Evolutionary conservation across 92 coral and sea anemone genomes (phyloP).

Genomic region (Porites rus): DNA sequence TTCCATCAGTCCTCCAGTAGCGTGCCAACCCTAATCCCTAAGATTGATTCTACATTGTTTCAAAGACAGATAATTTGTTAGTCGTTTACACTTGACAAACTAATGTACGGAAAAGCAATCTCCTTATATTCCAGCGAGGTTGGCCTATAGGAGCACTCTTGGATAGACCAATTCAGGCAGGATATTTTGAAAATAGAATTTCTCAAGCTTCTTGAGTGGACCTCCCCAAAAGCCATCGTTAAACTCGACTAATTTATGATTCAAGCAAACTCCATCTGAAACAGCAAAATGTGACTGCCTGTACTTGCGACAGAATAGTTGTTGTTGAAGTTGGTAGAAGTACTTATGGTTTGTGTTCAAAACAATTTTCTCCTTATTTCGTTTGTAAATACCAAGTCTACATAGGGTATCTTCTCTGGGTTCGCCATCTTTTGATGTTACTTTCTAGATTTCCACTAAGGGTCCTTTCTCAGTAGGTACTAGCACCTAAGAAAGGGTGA

Average conservation of each 20-base stretch:
- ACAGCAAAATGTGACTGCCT: constrained; percentile 4
- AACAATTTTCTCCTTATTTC: constrained; percentile 13
- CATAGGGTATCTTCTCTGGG: constrained; percentile 29
- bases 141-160: constrained; percentile 40
- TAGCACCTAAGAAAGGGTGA: constrained; percentile 65
- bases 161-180: constrained; percentile 70
- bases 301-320: constrained; percentile 10
- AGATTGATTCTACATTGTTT: no score
- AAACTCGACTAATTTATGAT: background rate
- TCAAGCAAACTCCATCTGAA: background rate
- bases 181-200: constrained; percentile 58
- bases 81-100: no score
- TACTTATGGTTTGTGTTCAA: constrained; percentile 58
- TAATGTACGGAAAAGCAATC: no score
- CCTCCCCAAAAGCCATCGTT: constrained; percentile 28
- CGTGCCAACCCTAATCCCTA: no score
- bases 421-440: constrained; percentile 44
- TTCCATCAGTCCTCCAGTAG: no score
- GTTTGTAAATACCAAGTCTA: constrained; percentile 38
- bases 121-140: no score
- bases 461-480: constrained; percentile 49
- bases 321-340: constrained; percentile 11
- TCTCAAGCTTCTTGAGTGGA: constrained; percentile 42
- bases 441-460: background rate
- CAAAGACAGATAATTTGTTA: no score